Base-by-base conservation (phyloP, 2,888 invertebrate genomes). In the Villa cingulata region DNA sequence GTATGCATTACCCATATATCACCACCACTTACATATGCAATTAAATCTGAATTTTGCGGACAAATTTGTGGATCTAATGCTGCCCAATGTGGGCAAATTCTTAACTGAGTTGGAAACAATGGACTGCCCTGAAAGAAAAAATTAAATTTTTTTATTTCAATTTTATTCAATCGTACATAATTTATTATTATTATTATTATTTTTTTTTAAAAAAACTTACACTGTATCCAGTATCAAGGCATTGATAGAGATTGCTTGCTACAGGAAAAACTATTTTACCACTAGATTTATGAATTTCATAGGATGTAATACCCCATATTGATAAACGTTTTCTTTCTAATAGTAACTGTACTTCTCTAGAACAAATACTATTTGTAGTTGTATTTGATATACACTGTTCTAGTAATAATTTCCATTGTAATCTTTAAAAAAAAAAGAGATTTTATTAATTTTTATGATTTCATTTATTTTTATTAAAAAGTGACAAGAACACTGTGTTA, bases 271-370 rank as follows among this genome's bases (percentile, higher is more conserved):
- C 81, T 56, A 96, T 81, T 59, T 86, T 81, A 23, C 91, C 91
- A 20, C 83, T 81, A 9, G 74, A 75, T 32, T 79, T 76, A 58
- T 92, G 87, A 45, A 92, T 74, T 65, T 94, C 91, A 61, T 94
- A 96, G 0, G 89, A 87, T 1, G 91, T 91, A 48, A 96, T 94
- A 19, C 96, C 92, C 83, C 88, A 90, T 0, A 87, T 86, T 0
- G 91, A 85, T 38, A 92, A 77, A 46, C 96, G 76, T 70, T 94
- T 92, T 23, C 96, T 71, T 66, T 96, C 96, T 75, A 90, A 83
- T 51, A 92, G 72, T 45, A 96, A 67, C 64, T 92, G 90, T 63
- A 94, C 92, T 63, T 95, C 95, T 34, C 86, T 74, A 0, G 89
- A 88, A 74, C 82, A 78, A 37, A 71, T 70, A 59, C 70, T 71